phyloP scores from a whole-genome alignment of 2,797 vertebrate species.

The Poecilia wingei region DNA sequence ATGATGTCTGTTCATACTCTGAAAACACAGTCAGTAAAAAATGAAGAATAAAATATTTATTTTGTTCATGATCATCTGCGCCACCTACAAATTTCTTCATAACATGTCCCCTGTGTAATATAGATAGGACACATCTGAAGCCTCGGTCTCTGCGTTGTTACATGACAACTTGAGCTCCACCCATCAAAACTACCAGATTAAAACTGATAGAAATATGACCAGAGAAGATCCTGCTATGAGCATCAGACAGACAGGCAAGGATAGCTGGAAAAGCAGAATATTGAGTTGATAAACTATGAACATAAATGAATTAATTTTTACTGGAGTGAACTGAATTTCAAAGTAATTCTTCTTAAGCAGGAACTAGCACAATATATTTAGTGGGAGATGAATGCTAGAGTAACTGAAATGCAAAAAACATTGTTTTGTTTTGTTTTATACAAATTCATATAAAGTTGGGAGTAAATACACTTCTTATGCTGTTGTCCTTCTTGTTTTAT shows the following conservation, averaged over 20 bases:
- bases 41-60: not conserved
- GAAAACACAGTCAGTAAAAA: not conserved
- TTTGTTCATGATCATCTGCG: not conserved
- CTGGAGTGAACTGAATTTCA: not conserved
- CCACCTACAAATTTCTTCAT: too few relatives aligned
- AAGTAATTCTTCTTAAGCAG: not conserved
- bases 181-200: not conserved
- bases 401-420: not conserved
- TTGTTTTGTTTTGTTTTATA: not conserved
- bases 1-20: not conserved
- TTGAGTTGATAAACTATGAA: not conserved
- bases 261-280: not conserved
- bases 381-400: not conserved
- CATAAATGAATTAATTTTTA: not conserved
- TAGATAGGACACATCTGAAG: not conserved
- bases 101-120: not conserved
- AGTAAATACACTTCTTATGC: too few relatives aligned
- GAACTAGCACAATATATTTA: not conserved
- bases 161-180: not conserved
- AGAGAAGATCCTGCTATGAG: not conserved
- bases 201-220: not conserved
- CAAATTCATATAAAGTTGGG: not conserved
- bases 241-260: not conserved
- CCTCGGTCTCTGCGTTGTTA: not conserved
- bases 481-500: not conserved